A percentile compares a stretch with the other conserved stretches of the same genome.
These are phyloP conservation scores for Ctenochaetus hawaiiensis DNA, from an alignment of 2,797 vertebrate species.

Conservation along the genomic window DNA sequence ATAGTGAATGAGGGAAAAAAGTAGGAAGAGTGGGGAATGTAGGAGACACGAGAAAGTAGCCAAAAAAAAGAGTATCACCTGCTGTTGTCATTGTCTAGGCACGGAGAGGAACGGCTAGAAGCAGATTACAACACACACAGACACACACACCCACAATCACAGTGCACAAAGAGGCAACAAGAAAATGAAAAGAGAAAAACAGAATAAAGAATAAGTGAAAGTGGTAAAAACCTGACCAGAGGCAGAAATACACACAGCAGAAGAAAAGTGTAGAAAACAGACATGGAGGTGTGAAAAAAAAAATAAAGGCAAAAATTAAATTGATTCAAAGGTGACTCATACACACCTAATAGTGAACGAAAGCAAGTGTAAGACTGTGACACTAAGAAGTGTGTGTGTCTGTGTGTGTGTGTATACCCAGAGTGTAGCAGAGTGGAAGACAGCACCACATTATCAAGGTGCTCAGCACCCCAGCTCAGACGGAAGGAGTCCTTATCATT, in stretches of 20 bases:
- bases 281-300: constrained; percentile 41
- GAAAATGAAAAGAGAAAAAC: constrained; percentile 52
- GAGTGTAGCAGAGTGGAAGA: constrained; percentile 96
- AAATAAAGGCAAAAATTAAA: constrained; percentile 35
- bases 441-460: constrained; percentile 96
- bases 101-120: constrained; percentile 96
- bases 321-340: constrained; percentile 39
- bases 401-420: constrained; percentile 84
- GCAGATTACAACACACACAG: constrained; percentile 87
- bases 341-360: constrained; percentile 19
- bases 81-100: constrained; percentile 99
- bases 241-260: constrained; percentile 51
- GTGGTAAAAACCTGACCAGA: constrained; percentile 52
- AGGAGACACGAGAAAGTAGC: constrained; percentile 53
- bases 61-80: constrained; percentile 93
- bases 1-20: constrained; percentile 24
- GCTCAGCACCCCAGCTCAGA: constrained; percentile 96
- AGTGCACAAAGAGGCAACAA: constrained; percentile 60
- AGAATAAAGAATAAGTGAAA: constrained; percentile 59
- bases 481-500: constrained; percentile 93
- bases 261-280: constrained; percentile 41
- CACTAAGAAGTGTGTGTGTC: constrained; percentile 16
- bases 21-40: not conserved
- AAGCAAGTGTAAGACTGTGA: constrained; percentile 12
- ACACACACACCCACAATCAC: constrained; percentile 80